Conservation (phyloP, 2,888 invertebrate genomes). For the Caenorhabditis imperialis region DNA sequence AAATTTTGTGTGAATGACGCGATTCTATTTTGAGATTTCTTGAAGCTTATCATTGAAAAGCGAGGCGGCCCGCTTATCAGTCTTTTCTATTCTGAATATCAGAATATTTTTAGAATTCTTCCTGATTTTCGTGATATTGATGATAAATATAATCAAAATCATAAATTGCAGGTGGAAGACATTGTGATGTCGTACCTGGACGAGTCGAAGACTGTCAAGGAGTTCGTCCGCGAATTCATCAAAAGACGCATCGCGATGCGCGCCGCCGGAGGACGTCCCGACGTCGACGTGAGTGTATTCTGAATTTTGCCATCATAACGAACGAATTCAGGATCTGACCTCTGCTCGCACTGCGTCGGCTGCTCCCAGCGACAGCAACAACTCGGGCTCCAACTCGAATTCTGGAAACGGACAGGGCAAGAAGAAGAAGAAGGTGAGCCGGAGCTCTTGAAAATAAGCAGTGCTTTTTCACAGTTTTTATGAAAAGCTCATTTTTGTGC, state of each 20-base stretch:
- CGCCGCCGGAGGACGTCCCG: conserved; percentile 44
- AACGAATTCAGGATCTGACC: conserved; percentile 69
- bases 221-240: conserved; percentile 75
- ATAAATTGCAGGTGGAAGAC: conserved; percentile 71
- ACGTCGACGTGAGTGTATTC: conserved; percentile 27
- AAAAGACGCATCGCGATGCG: conserved; percentile 71
- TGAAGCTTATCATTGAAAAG: too few species aligned
- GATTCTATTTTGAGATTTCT: too few species aligned
- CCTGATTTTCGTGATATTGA: neutral
- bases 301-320: neutral
- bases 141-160: neutral
- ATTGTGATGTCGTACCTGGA: conserved; percentile 74
- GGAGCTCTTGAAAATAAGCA: neutral
- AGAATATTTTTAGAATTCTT: too few species aligned
- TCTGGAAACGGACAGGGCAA: conserved; percentile 57
- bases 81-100: too few species aligned
- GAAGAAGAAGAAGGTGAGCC: conserved; percentile 75
- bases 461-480: neutral
- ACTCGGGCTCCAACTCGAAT: conserved; percentile 35
- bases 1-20: too few species aligned
- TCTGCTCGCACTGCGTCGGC: conserved; percentile 56
- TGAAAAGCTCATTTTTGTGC: too few species aligned
- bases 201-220: conserved; percentile 70
- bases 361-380: conserved; percentile 61
- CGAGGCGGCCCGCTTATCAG: too few species aligned